Percentiles rank a stretch among this genome's conserved stretches.
Evolutionary conservation across 2,888 invertebrate species (phyloP).

Genomic region (Drosophila infuscata): DNA sequence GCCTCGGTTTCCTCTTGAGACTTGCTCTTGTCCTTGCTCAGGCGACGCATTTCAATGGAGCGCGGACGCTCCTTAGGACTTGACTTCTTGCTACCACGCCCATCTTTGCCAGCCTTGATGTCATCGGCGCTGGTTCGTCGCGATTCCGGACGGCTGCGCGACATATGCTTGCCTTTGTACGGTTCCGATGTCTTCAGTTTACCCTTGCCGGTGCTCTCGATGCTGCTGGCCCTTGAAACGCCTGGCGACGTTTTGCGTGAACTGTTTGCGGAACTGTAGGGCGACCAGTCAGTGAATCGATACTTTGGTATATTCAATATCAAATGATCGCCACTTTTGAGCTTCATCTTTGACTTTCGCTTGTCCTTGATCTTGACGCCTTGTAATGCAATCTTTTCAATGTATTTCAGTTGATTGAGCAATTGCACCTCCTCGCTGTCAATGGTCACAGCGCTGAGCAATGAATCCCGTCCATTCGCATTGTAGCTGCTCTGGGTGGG

Average conservation of each 20-base stretch:
- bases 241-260: slow-evolving; percentile 85
- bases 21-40: slow-evolving; percentile 87
- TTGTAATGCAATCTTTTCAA: slow-evolving; percentile 85
- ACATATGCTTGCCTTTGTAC: slow-evolving; percentile 72
- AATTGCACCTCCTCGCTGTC: slow-evolving; percentile 87
- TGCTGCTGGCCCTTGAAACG: slow-evolving; percentile 84
- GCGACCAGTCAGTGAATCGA: slow-evolving; percentile 84
- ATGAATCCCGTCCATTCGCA: slow-evolving; percentile 83
- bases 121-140: slow-evolving; percentile 86
- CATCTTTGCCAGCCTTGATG: slow-evolving; percentile 72
- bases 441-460: slow-evolving; percentile 85
- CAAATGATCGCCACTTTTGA: slow-evolving; percentile 84
- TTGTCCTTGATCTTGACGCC: slow-evolving; percentile 85
- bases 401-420: slow-evolving; percentile 86
- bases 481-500: slow-evolving; percentile 82
- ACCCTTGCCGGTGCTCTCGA: slow-evolving; percentile 84
- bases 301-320: slow-evolving; percentile 85
- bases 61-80: slow-evolving; percentile 89
- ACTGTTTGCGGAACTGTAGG: slow-evolving; percentile 85
- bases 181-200: slow-evolving; percentile 80
- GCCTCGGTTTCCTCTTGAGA: slow-evolving; percentile 91
- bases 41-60: slow-evolving; percentile 87
- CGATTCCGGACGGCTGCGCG: slow-evolving; percentile 83
- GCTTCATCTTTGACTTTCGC: slow-evolving; percentile 84
- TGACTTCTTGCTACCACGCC: slow-evolving; percentile 85